Percentiles rank a stretch among this genome's conserved stretches.
phyloP scores from a whole-genome alignment of 2,797 vertebrate genomes.

The Aplochiton taeniatus region DNA sequence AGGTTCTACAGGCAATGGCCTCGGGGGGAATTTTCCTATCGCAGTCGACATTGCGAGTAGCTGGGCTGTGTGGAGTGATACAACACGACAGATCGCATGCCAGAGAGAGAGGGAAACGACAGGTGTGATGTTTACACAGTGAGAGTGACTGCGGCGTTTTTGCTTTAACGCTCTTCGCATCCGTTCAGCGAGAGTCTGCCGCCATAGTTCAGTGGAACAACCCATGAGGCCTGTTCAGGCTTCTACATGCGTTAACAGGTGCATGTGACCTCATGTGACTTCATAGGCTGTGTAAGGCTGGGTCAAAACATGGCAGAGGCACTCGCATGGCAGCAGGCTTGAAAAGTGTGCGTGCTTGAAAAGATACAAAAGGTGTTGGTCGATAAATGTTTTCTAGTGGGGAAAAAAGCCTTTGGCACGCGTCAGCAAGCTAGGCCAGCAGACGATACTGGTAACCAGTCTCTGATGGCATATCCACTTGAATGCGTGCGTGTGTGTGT shows the following conservation, averaged over 20 bases:
- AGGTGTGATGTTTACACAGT: not conserved
- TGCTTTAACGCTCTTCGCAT: not conserved
- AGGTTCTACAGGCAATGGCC: no score
- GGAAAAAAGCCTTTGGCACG: not conserved
- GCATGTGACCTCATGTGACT: not conserved
- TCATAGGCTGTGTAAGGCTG: not conserved
- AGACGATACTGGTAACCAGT: not conserved
- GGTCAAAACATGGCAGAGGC: not conserved
- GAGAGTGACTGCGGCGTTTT: not conserved
- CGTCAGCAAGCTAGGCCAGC: not conserved
- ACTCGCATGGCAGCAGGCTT: no score
- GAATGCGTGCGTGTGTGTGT: not conserved
- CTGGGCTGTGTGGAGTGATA: no score
- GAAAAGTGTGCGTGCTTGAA: no score
- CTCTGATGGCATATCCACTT: not conserved
- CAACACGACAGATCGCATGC: no score
- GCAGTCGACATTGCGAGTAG: not conserved
- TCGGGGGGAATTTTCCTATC: not conserved
- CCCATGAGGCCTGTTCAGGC: not conserved
- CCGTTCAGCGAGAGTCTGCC: no score
- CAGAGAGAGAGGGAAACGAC: no score
- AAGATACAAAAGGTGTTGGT: no score
- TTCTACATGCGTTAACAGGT: not conserved
- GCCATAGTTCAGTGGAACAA: no score
- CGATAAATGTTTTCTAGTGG: not conserved